Evolutionary conservation across 2,797 vertebrate species (phyloP), one percentile per base, ranked within the genome.

Genomic region (Falco concolor): DNA sequence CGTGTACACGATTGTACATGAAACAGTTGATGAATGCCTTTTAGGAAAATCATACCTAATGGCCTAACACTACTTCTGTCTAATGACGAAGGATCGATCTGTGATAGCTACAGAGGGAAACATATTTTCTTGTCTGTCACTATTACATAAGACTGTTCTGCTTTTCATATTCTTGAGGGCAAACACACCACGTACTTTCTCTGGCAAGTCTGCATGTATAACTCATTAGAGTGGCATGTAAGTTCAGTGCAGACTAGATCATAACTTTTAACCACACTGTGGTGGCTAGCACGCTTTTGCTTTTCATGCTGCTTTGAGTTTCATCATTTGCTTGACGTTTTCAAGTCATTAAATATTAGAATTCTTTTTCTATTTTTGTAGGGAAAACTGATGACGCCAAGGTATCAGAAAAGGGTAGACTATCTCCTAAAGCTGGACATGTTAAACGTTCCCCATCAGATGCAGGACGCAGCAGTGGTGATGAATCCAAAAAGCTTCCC

Each of bases 331-430:
- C 93, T 92, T 23, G 90, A 90, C 93, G 89, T 97, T 96, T 97
- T 87, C 93, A 77, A 93, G 79, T 94, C 86, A 89, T 96, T 88
- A 96, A 96, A 95, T 95, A 96, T 96, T 94, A 94, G 95, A 96
- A 89, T 95, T 96, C 72, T 96, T 95, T 90, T 96, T 94, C 94
- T 95, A 80, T 97, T 95, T 96, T 96, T 97, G 74, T 89, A 99
- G 99, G 98, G 95, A 99, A 99, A 98, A 99, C 99, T 5, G 99
- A 99, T 27, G 99, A 99, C 56, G 98, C 99, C 68, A 99, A 99
- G 96, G 99, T 99, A 83, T 99, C 99, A 11, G 99, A 99, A 97
- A 99, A 99, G 97, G 99, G 99, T 65, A 97, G 98, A 40, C 97
- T 98, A 68, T 99, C 99, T 36, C 98, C 99, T 65, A 99, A 99